Percentiles rank a stretch among this genome's conserved stretches.
Conservation (phyloP, 2,113 vertebrate genomes). For the Petroica traversi region DNA sequence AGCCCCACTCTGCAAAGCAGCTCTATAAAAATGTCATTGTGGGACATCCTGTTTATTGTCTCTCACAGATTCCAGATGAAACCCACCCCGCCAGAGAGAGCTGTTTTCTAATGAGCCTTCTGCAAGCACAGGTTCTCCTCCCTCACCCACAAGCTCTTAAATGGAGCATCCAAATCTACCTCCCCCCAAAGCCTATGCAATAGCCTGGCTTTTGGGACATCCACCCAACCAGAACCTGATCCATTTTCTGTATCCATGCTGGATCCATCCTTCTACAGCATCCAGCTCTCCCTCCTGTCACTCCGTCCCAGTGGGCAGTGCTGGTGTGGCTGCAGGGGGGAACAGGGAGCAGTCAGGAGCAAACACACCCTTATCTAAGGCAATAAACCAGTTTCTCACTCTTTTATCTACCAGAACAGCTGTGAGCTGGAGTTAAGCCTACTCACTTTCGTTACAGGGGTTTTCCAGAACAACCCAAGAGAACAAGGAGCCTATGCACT, state of each 20-base stretch:
- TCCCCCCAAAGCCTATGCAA: background rate
- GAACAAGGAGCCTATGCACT: background rate
- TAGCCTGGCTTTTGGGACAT: background rate
- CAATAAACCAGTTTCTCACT: background rate
- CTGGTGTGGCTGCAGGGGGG: background rate
- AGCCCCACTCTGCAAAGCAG: background rate
- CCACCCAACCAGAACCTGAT: background rate
- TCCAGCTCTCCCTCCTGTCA: background rate
- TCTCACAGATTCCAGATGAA: slow-evolving; percentile 1
- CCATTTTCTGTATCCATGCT: background rate
- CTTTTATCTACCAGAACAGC: background rate
- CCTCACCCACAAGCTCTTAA: background rate
- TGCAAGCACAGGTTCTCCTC: background rate
- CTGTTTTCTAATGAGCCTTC: background rate
- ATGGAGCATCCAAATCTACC: background rate
- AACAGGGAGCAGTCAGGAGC: background rate
- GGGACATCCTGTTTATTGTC: slow-evolving; percentile 37
- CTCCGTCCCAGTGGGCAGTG: background rate
- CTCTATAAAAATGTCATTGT: slow-evolving; percentile 30
- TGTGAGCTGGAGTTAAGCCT: background rate
- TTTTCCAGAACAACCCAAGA: background rate
- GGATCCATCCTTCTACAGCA: background rate
- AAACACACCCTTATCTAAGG: background rate
- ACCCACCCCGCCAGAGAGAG: background rate
- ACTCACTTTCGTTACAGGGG: background rate